Base-by-base conservation (phyloP, 2,797 vertebrate species). In the Pangasius macronema region DNA sequence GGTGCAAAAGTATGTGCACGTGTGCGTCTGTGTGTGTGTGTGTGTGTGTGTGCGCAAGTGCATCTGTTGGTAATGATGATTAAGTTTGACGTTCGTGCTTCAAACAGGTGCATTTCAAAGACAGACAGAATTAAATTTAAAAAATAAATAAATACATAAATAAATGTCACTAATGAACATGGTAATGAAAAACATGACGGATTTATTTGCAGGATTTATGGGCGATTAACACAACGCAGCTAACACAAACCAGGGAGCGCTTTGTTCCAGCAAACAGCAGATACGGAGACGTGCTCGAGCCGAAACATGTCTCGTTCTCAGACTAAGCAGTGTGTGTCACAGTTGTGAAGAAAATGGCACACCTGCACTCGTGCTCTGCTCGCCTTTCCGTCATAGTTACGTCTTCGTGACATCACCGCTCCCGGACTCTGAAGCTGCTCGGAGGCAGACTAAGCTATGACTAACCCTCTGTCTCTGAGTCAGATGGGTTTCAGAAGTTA, bases 181-280 rank as follows among this genome's bases (percentile, higher is more conserved):
- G 5, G 6, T 65, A 57, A n/a, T 83, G 61, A 80, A 61, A 85
- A 72, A 39, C 51, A 89, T 85, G 68, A 92, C 91, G 90, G 61
- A 93, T 91, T 92, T 55, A 27, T n/a, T 82, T 24, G 27, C 80
- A 30, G n/a, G 81, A 67, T 67, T 67, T 82, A 67, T 83, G 82
- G 83, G 0, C 89, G 90, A 89, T 36, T 3, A 55, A 90, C 85
- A 77, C 92, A 89, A 80, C 81, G 67, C 88, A 61, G 75, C 6
- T 7, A 91, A 88, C 63, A 83, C 90, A 93, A 93, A 91, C 91
- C 91, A 77, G 55, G 73, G 18, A 67, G n/a, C 61, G 49, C 61
- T 67, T 22, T 53, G 16, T 86, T 82, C 67, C 82, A 9, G 24
- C 81, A 67, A 84, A 39, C 83, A 86, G 87, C 57, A 42, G 39